Conservation (phyloP, 2,113 vertebrate genomes). For the Mohoua ochrocephala region DNA sequence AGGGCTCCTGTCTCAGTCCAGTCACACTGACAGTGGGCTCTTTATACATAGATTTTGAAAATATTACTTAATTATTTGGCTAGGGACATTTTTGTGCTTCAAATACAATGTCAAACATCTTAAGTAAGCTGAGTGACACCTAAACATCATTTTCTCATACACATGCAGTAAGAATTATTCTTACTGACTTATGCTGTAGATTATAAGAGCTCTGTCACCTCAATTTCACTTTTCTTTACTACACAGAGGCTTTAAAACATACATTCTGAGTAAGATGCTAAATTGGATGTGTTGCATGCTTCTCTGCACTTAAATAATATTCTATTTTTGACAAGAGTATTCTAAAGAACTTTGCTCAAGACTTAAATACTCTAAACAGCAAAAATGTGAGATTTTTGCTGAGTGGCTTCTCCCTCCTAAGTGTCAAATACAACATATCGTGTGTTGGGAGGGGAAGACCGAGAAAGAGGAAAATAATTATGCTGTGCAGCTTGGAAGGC, state of each 20-base stretch:
- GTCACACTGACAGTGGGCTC: rapidly evolving
- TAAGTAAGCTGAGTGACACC: background rate
- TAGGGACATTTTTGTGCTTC: background rate
- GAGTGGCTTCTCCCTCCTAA: background rate
- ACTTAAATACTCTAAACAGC: background rate
- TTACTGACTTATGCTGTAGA: background rate
- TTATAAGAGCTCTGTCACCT: background rate
- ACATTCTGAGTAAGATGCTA: background rate
- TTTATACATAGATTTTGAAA: background rate
- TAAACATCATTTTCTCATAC: background rate
- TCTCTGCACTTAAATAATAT: background rate
- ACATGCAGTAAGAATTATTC: background rate
- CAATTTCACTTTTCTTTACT: background rate
- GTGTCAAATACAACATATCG: background rate
- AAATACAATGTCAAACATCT: background rate
- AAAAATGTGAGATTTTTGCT: background rate
- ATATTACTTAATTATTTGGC: background rate
- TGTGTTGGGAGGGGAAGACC: background rate
- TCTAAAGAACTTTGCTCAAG: background rate
- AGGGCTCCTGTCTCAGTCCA: background rate
- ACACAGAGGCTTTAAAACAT: background rate
- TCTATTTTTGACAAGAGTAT: background rate
- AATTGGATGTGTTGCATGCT: background rate
- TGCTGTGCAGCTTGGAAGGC: background rate
- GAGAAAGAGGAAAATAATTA: background rate